Evolutionary conservation across 1,140 invertebrate genomes (phyloP).

Genomic region (Conus betulinus): DNA sequence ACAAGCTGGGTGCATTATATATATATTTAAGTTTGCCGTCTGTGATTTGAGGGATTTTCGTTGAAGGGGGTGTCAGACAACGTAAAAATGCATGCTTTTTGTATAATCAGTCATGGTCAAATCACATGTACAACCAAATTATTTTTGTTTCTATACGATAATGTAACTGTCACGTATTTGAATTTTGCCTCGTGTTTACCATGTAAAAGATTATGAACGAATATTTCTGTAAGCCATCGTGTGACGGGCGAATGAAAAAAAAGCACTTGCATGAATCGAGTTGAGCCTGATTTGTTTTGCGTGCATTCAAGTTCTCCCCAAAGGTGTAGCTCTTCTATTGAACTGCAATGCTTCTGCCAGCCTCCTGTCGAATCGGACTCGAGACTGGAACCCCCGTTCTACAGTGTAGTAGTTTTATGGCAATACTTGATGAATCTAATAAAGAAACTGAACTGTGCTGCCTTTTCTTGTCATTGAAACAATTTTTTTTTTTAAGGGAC

Average conservation of each 20-base stretch:
- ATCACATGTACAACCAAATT: background rate
- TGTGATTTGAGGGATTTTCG: background rate
- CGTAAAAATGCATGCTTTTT: background rate
- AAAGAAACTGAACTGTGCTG: no score
- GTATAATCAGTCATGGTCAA: background rate
- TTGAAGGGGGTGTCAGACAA: background rate
- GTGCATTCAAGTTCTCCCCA: background rate
- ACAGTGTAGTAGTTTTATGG: no score
- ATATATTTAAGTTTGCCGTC: background rate
- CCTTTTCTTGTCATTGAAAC: no score
- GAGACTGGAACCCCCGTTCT: no score
- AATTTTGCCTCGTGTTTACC: background rate
- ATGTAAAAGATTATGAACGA: background rate
- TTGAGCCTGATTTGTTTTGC: background rate
- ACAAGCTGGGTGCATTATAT: background rate
- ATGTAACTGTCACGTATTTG: background rate
- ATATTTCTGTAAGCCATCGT: background rate
- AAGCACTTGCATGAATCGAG: background rate
- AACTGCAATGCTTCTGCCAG: background rate
- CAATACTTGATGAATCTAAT: no score
- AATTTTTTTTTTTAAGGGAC: no score
- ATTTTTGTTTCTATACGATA: background rate
- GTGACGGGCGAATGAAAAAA: background rate
- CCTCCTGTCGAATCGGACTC: background rate
- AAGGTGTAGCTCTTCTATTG: background rate